Evolutionary conservation across 2,888 invertebrate species (phyloP), one percentile per base, ranked within the genome.

Genomic region (Gymnocheta viridis): DNA sequence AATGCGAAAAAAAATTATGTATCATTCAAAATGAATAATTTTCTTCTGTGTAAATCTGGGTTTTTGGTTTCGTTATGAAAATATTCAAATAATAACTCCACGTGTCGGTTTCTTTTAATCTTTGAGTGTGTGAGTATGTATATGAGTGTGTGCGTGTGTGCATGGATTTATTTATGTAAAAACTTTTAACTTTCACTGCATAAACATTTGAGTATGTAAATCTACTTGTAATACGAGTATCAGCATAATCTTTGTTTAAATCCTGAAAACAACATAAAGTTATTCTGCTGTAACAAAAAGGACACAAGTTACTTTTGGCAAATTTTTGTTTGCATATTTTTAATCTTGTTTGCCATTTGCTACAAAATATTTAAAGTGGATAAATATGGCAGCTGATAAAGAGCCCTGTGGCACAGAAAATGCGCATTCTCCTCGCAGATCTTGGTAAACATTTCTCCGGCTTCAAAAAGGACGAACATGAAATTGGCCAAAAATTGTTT

Each of bases 161-260:
- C 19, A 35, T 56, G 2, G 38, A 29, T 29, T 27, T 29, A 27
- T 17, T 17, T 38, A 22, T 60, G 17, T 32, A 19, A 29, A 73
- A 41, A 62, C 12, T 62, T 77, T 58, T 24, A 58, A 67, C 56
- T 72, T 79, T 79, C 64, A 35, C 62, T n/a, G 27, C 7, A 49
- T 22, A 29, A 69, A 62, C 22, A 29, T 56, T 47, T 22, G 51
- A 17, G 29, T 47, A 73, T 64, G 58, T 51, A 80, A 80, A 80
- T 73, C 73, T n/a, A 60, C 14, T 51, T 73, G 73, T 80, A 49
- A 27, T 38, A 47, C 9, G 47, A 47, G 47, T 47, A 47, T 38
- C 56, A 32, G 38, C 22, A 35, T 73, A 80, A 80, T 80, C 80
- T 67, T 22, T 56, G 22, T 41, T 44, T 29, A 66, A 73, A 56